These are phyloP conservation scores for Conopomorpha cramerella DNA, from an alignment of 1,140 invertebrate species.

Conservation along the genomic window DNA sequence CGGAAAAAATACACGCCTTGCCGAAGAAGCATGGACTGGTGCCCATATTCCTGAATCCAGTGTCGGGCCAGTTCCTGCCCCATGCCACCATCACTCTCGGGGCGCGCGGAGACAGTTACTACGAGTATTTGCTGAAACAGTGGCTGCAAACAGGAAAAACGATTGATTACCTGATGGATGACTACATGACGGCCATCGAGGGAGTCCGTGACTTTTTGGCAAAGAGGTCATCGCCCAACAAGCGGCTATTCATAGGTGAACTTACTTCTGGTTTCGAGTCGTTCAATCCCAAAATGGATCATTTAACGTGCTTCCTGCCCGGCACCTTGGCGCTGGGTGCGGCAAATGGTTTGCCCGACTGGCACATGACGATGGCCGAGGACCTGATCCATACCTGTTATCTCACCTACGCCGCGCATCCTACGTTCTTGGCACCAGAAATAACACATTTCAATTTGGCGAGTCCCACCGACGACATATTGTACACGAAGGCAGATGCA, in stretches of 20 bases:
- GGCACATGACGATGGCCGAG: slow-evolving; percentile 86
- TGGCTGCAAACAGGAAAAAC: slow-evolving; percentile 93
- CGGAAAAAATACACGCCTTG: slow-evolving; percentile 86
- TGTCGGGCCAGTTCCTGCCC: slow-evolving; percentile 83
- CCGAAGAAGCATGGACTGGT: slow-evolving; percentile 91
- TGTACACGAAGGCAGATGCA: slow-evolving; percentile 87
- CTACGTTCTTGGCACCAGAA: slow-evolving; percentile 94
- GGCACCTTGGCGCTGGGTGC: slow-evolving; percentile 92
- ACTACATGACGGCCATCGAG: slow-evolving; percentile 83
- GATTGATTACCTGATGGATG: slow-evolving; percentile 83
- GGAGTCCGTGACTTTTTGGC: slow-evolving; percentile 85
- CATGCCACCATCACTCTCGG: slow-evolving; percentile 90
- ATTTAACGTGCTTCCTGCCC: slow-evolving; percentile 93
- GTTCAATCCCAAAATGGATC: slow-evolving; percentile 99
- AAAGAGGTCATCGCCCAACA: slow-evolving; percentile 79
- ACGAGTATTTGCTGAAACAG: slow-evolving; percentile 92
- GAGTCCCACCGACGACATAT: slow-evolving; percentile 75
- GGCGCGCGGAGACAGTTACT: slow-evolving; percentile 90
- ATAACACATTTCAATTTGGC: slow-evolving; percentile 92
- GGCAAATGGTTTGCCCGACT: slow-evolving; percentile 80
- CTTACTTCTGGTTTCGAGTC: slow-evolving; percentile 79
- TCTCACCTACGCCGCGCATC: slow-evolving; percentile 88
- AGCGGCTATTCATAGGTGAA: slow-evolving; percentile 91
- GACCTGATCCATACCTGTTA: slow-evolving; percentile 94
- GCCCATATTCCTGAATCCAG: slow-evolving; percentile 97